Conservation (phyloP, 2,888 invertebrate genomes). For the Dioctria rufipes region DNA sequence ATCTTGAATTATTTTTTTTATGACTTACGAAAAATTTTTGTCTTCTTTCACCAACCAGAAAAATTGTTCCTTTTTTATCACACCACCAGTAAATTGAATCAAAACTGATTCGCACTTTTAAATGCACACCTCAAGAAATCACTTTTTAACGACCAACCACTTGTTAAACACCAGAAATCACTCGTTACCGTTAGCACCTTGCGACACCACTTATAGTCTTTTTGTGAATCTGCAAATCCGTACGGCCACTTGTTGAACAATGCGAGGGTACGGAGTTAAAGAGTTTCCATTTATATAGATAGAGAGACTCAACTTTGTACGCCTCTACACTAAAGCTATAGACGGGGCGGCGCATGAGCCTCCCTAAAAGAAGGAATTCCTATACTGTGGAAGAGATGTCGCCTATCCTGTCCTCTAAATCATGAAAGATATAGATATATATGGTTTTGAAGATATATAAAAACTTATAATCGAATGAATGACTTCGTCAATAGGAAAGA, state of each 20-base stretch:
- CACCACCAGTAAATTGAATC: no score
- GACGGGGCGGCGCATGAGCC: constrained; percentile 44
- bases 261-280: constrained; percentile 65
- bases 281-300: constrained; percentile 67
- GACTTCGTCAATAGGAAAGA: constrained; percentile 22
- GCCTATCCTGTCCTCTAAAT: constrained; percentile 12
- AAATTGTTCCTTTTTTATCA: no score
- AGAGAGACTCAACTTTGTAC: neutral
- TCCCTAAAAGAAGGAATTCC: constrained; percentile 19
- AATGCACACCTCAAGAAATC: no score
- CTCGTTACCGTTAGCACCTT: constrained; percentile 41
- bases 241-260: constrained; percentile 70
- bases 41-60: no score
- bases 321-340: constrained; percentile 20
- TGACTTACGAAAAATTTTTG: no score
- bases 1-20: no score
- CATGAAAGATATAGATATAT: neutral
- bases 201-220: constrained; percentile 31
- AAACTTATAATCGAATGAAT: constrained; percentile 28
- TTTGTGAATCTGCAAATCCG: constrained; percentile 56
- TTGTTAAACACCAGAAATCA: constrained; percentile 50
- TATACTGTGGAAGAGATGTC: neutral
- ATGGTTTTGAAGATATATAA: neutral
- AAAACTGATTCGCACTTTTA: no score
- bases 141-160: constrained; percentile 35